Conservation (phyloP, 2,797 vertebrate genomes). For the Notolepis coatsorum region DNA sequence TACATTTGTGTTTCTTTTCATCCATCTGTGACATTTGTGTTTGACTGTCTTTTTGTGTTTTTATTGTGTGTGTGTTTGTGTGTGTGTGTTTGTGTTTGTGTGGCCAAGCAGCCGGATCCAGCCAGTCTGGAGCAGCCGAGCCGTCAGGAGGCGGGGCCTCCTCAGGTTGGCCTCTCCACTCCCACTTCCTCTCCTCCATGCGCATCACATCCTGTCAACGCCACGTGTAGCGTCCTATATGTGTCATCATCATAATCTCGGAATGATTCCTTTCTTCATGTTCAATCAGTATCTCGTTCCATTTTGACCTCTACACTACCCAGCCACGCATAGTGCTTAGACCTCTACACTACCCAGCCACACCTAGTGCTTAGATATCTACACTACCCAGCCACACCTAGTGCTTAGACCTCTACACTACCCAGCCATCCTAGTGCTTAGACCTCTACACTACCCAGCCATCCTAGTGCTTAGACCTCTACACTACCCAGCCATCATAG, state of each 20-base stretch:
- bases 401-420: no score
- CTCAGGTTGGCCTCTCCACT: slow-evolving; percentile 72
- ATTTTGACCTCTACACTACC: no score
- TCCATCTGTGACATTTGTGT: neutral
- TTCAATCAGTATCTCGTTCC: neutral
- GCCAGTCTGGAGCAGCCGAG: slow-evolving; percentile 66
- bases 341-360: no score
- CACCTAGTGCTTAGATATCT: no score
- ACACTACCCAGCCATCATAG: no score
- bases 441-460: no score
- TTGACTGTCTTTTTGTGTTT: slow-evolving; percentile 24
- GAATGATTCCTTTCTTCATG: neutral
- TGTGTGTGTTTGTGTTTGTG: slow-evolving; percentile 10
- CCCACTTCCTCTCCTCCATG: slow-evolving; percentile 30
- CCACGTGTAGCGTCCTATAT: neutral
- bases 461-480: no score
- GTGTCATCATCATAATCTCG: neutral
- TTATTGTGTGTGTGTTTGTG: slow-evolving; percentile 18
- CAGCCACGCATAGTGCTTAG: no score
- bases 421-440: no score
- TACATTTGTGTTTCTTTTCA: neutral
- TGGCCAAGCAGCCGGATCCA: slow-evolving; percentile 71
- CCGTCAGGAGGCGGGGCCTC: slow-evolving; percentile 46
- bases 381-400: no score
- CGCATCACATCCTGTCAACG: neutral